Conservation (phyloP, 2,888 invertebrate genomes). For the Stenolophus ochropezus region DNA sequence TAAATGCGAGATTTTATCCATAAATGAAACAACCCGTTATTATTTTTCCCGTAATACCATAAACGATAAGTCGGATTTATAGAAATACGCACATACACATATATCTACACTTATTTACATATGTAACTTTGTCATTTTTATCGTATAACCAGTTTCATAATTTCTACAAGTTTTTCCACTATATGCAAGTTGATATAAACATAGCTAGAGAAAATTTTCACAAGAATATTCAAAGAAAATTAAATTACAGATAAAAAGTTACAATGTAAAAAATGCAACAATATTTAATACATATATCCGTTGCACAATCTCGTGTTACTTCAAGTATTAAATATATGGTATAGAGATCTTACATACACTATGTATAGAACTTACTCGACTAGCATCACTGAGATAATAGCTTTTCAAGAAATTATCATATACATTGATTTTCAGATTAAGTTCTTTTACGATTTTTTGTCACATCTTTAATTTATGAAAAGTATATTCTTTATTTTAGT, state of each 20-base stretch:
- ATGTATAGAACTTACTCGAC: too few species aligned
- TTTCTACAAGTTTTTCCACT: background rate
- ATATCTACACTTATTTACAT: slow-evolving; percentile 33
- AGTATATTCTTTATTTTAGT: too few species aligned
- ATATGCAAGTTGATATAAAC: background rate
- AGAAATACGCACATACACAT: background rate
- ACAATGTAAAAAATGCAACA: too few species aligned
- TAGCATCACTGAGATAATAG: too few species aligned
- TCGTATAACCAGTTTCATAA: background rate
- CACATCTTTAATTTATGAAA: too few species aligned
- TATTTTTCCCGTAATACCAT: slow-evolving; percentile 36
- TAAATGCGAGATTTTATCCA: slow-evolving; percentile 36
- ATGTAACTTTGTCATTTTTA: slow-evolving; percentile 29
- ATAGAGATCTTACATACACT: too few species aligned
- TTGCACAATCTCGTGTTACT: too few species aligned
- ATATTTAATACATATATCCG: too few species aligned
- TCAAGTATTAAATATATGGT: too few species aligned
- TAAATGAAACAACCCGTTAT: slow-evolving; percentile 36
- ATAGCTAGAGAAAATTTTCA: background rate
- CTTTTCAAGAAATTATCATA: too few species aligned
- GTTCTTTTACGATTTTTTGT: too few species aligned
- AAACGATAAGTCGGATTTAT: slow-evolving; percentile 29
- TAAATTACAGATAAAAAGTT: background rate
- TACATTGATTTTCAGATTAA: too few species aligned
- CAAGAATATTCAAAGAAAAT: background rate